phyloP scores from a whole-genome alignment of 2,888 invertebrate genomes.

The Lasius platythorax region DNA sequence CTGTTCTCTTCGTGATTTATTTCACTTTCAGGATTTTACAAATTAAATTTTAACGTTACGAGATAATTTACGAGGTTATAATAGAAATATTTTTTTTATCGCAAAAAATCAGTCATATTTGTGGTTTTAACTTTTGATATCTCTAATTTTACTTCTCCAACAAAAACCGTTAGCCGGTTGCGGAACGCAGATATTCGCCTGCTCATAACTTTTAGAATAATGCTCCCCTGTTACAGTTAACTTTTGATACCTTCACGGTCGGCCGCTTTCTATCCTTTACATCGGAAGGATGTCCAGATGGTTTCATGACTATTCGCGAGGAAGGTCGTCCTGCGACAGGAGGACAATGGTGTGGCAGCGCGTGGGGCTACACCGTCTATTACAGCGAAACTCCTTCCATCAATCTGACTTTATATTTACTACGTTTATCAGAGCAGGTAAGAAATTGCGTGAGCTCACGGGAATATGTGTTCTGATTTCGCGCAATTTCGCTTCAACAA shows the following conservation, averaged over 20 bases:
- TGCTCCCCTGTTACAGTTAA: constrained; percentile 88
- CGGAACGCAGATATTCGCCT: constrained; percentile 25
- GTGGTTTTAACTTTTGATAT: constrained; percentile 39
- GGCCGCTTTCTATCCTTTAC: constrained; percentile 93
- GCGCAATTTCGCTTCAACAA: constrained; percentile 3
- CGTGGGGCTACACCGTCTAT: constrained; percentile 94
- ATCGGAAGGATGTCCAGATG: constrained; percentile 92
- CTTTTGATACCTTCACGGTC: constrained; percentile 94
- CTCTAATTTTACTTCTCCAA: constrained; percentile 43
- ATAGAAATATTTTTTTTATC: constrained; percentile 43
- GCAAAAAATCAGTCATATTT: constrained; percentile 13
- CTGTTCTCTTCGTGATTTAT: background rate
- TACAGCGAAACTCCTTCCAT: constrained; percentile 94
- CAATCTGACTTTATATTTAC: constrained; percentile 91
- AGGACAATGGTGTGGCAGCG: constrained; percentile 94
- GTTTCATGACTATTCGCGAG: constrained; percentile 93
- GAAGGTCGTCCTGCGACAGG: constrained; percentile 90
- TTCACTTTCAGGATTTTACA: background rate
- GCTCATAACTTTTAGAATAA: constrained; percentile 43
- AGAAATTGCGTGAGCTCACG: constrained; percentile 67
- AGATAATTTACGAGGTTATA: constrained; percentile 37
- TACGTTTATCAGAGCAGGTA: constrained; percentile 92
- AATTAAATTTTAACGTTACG: background rate
- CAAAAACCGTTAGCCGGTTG: constrained; percentile 21
- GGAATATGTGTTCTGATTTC: constrained; percentile 30